Evolutionary conservation across 2,888 invertebrate species (phyloP).

Genomic region (Gymnosoma rotundatum): DNA sequence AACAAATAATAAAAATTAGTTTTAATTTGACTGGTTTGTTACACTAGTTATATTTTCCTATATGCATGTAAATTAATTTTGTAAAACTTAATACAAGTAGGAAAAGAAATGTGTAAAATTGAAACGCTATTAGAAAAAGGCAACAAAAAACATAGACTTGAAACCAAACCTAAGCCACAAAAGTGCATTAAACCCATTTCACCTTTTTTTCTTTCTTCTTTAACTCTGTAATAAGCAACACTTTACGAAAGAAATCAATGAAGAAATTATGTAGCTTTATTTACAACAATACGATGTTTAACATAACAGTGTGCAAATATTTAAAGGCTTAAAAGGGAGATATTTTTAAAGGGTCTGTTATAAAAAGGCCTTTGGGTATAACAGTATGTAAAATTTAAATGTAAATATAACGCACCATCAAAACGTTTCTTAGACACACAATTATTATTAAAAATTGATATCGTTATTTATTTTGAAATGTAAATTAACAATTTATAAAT

Average conservation of each 20-base stretch:
- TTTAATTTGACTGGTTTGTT: not conserved
- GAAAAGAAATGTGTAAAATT: conserved; percentile 61
- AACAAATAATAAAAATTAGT: not conserved
- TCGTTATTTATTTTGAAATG: too few species aligned
- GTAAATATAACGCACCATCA: too few species aligned
- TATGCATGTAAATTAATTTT: conserved; percentile 40
- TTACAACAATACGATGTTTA: conserved; percentile 9
- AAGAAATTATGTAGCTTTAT: conserved; percentile 56
- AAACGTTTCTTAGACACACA: too few species aligned
- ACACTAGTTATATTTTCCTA: conserved; percentile 3
- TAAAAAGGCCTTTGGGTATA: not conserved
- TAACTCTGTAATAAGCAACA: conserved; percentile 22
- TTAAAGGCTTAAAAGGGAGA: not conserved
- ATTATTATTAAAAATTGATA: too few species aligned
- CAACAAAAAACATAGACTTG: conserved; percentile 31
- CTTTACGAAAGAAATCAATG: conserved; percentile 64
- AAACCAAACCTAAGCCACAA: conserved; percentile 67
- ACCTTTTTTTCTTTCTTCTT: conserved; percentile 55
- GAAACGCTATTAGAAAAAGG: conserved; percentile 49
- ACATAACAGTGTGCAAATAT: conserved; percentile 28
- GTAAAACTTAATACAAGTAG: conserved; percentile 56
- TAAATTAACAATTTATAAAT: too few species aligned
- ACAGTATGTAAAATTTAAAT: too few species aligned
- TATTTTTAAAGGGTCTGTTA: not conserved
- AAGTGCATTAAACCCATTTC: conserved; percentile 71